Evolutionary conservation across 2,888 invertebrate species (phyloP).

Genomic region (Gonocerus acuteangulatus): DNA sequence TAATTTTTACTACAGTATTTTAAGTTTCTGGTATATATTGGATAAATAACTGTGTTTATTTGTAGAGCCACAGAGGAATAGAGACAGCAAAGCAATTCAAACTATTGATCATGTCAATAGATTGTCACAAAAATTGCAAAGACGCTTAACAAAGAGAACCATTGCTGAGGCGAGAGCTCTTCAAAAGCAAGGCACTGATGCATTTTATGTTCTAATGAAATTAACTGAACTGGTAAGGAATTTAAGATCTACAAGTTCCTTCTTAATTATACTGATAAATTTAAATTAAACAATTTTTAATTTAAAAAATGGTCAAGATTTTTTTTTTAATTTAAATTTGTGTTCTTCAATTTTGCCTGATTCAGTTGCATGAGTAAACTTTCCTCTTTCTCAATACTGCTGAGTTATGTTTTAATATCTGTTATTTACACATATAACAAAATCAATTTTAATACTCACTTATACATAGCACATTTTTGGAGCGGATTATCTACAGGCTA

Average conservation of each 20-base stretch:
- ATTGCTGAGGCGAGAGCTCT: constrained; percentile 71
- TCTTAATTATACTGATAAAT: neutral
- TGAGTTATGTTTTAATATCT: too few species aligned
- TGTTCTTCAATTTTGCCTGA: neutral
- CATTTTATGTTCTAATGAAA: constrained; percentile 67
- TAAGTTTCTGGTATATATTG: neutral
- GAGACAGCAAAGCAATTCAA: constrained; percentile 57
- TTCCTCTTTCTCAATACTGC: too few species aligned
- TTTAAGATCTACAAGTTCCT: too few species aligned
- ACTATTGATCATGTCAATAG: constrained; percentile 72
- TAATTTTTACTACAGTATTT: neutral
- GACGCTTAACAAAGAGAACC: constrained; percentile 67
- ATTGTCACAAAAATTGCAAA: constrained; percentile 66
- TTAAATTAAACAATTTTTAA: too few species aligned
- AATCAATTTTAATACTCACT: too few species aligned
- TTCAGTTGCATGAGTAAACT: neutral
- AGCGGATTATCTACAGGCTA: too few species aligned
- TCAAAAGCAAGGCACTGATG: constrained; percentile 66
- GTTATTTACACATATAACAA: too few species aligned
- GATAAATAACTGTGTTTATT: neutral
- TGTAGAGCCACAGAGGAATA: constrained; percentile 36
- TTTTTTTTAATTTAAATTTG: too few species aligned
- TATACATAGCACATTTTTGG: too few species aligned
- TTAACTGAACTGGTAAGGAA: constrained; percentile 64
- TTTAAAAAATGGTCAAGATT: too few species aligned